A percentile compares a stretch with the other conserved stretches of the same genome.
Evolutionary conservation across 2,113 vertebrate species (phyloP).

Genomic region (Pollimyrus isidori): DNA sequence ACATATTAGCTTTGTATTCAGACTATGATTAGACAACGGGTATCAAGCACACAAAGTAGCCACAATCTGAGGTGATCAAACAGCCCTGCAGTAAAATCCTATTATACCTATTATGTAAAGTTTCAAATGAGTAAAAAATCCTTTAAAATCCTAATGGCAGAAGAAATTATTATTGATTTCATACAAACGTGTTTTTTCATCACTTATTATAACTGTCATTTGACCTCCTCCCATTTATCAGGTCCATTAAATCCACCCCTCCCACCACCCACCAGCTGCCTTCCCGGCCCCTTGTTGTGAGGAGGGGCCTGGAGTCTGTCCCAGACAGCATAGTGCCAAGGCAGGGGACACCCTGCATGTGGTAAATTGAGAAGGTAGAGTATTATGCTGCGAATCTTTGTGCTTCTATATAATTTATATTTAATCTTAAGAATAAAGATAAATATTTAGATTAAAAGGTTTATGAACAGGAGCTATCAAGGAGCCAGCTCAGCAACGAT

Average conservation of each 20-base stretch:
- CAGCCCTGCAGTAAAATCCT: neutral
- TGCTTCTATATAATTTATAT: neutral
- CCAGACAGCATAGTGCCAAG: neutral
- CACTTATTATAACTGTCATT: neutral
- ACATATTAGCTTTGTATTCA: neutral
- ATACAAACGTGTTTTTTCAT: neutral
- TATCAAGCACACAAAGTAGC: neutral
- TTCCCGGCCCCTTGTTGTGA: neutral
- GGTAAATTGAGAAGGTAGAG: neutral
- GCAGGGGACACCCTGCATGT: neutral
- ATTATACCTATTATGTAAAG: neutral
- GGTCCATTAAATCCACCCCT: neutral
- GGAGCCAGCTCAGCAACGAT: neutral
- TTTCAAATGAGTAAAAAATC: neutral
- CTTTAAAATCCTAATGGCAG: neutral
- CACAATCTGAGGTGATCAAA: neutral
- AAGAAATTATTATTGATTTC: neutral
- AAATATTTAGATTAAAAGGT: neutral
- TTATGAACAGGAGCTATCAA: neutral
- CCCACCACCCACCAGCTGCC: neutral
- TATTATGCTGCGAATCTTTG: neutral
- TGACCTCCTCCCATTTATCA: neutral
- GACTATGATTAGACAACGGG: neutral
- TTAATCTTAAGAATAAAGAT: neutral
- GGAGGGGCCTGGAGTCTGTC: neutral